Evolutionary conservation across 1,140 invertebrate genomes (phyloP), one percentile per base, ranked within the genome.

Genomic region (Cheumatopsyche charites): DNA sequence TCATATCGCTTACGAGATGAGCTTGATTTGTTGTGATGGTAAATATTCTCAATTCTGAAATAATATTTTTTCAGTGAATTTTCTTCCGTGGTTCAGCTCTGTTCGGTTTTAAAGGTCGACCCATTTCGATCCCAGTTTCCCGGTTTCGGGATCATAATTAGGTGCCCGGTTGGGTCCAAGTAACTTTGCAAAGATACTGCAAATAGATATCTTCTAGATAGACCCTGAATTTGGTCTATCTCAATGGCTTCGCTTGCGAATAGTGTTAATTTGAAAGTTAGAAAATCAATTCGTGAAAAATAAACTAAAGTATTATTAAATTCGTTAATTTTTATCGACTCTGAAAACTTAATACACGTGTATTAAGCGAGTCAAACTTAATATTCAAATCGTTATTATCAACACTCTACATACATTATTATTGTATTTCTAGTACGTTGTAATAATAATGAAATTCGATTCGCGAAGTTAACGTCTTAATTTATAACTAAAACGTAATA

Each of bases 81-180:
- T 36, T 36, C 29, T 36, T 36, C 23, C 23, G 6, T 13, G 36
- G 43, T 66, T 66, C 63, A 66, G 11, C 63, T 66, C 63, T 66
- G 63, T 66, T 41, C 25, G 36, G 12, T 63, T 63, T 63, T 42
- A 63, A 63, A 63, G 62, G 29, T 63, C 36, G 15, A 1, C 23
- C 62, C 19, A 6, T 62, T 43, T 63, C 63, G 6, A 43, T 13
- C 55, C 55, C 63, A 23, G n/a, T 42, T 69, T 45, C 42, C 45
- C 49, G 43, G 61, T 58, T 43, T 29, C 3, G 72, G 74, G 71
- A 75, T 71, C 74, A 75, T 75, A 75, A 75, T 75, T 75, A 75
- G 74, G 70, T 72, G 73, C 69, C 73, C 65, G 58, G 63, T 73
- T 43, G 72, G 73, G 71, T 72, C 71, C 45, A 67, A 70, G 55